Evolutionary conservation across 2,888 invertebrate genomes (phyloP), one percentile per base, ranked within the genome.

Genomic region (Lithosia quadra): DNA sequence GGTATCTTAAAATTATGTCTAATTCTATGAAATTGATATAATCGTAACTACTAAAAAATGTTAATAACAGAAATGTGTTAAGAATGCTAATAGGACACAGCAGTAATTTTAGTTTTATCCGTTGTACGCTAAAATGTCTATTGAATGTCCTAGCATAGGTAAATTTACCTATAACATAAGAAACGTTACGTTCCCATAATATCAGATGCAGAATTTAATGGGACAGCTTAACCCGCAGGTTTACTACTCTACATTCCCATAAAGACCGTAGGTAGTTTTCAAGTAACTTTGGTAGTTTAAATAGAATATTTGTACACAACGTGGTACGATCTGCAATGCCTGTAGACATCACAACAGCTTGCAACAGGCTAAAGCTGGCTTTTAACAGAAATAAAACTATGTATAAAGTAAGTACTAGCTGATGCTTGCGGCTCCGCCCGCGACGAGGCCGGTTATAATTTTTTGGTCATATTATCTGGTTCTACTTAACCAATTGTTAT

Each of bases 141-240:
- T 72, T 69, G 67, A 69, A 74, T 77, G 53, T 65, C 67, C 61
- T 67, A 64, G 61, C 58, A 49, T 62, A 34, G 24, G 39, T 22
- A 43, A 75, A 70, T 69, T 67, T 59, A 64, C 61, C 71, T 66
- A 69, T 76, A 67, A 74, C 65, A 76, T 39, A 28, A 28, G 5
- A 28, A 74, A 76, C 56, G 61, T 76, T 72, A 70, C 72, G 69
- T 67, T 70, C 67, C 72, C 67, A 61, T 73, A 43, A 71, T 28
- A 78, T 71, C 80, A 74, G 76, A 76, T 66, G 71, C 67, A 74
- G 66, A 80, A 68, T 80, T 76, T 78, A 79, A 79, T 76, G 69
- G 65, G 56, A 65, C 66, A 71, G 72, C 63, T 65, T 69, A 53
- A 64, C 75, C 64, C 65, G 63, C 66, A 75, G 75, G 68, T 74